Evolutionary conservation across 2,113 vertebrate genomes (phyloP).

Genomic region (Gallinago paraguaiae): DNA sequence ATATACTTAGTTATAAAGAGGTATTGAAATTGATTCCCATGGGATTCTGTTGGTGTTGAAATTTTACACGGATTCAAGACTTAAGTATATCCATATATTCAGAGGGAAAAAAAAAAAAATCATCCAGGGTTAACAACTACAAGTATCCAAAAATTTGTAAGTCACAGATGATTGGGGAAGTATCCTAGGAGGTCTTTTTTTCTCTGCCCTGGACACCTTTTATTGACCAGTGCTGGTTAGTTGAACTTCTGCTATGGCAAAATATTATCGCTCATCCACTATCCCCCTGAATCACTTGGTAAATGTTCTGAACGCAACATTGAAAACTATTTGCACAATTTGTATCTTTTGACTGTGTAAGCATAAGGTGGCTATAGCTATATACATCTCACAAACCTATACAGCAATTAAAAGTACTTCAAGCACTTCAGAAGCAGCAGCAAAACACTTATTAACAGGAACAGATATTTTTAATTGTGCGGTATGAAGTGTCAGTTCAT

Average conservation of each 20-base stretch:
- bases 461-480: background rate
- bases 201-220: background rate
- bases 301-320: background rate
- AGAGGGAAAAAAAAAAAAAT: background rate
- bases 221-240: background rate
- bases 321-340: background rate
- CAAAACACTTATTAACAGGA: background rate
- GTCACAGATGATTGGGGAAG: background rate
- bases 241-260: background rate
- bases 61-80: background rate
- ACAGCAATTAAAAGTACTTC: background rate
- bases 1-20: background rate
- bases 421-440: background rate
- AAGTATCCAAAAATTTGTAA: background rate
- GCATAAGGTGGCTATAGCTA: background rate
- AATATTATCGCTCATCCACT: background rate
- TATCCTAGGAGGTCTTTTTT: background rate
- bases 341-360: background rate
- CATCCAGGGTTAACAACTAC: background rate
- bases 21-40: background rate
- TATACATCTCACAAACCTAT: background rate
- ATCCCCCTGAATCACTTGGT: background rate
- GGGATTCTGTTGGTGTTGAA: background rate
- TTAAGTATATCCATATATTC: background rate
- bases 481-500: background rate